Base-by-base conservation (phyloP, 2,888 invertebrate genomes). In the Yponomeuta sedellus region DNA sequence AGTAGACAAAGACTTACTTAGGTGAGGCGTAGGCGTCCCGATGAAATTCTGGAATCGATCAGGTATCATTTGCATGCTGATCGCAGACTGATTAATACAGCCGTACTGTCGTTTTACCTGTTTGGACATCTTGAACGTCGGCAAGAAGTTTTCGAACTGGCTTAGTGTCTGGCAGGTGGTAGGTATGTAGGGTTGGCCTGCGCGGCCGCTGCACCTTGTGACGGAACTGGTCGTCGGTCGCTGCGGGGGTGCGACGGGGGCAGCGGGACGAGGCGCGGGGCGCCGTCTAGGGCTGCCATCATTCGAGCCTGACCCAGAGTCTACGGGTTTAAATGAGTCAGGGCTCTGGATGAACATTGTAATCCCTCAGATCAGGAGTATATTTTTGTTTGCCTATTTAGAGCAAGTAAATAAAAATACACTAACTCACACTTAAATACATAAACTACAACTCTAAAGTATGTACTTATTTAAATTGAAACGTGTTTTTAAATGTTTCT, bases 151-250 rank as follows among this genome's bases (percentile, higher is more conserved):
- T 76, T 75, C 82, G 86, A 87, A 86, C 78, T 77, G 75, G 78
- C 86, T 79, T 82, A 85, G 83, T 81, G 88, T 86, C 88, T 87
- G 88, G 83, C 89, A 88, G 89, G 88, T 88, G 88, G 86, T 88
- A 88, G 81, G 77, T 88, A 88, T 87, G 83, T 88, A 83, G 86
- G 86, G 87, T 81, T 82, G 70, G 68, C 16, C 66, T 67, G 81
- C 81, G 81, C 81, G 85, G 85, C 75, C 87, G 85, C 82, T 87
- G 86, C 87, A 88, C 88, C 86, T 88, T 86, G 86, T 84, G 80
- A 80, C 16, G 80, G 82, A 87, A 89, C 88, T 85, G 88, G 89
- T 89, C 85, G 80, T 64, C 76, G 75, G 78, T 77, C 75, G 72
- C 71, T 75, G 73, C 69, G 73, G 73, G 73, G 75, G 71, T 74